Conservation (phyloP, 2,797 vertebrate genomes). For the Lacerta viridis region DNA sequence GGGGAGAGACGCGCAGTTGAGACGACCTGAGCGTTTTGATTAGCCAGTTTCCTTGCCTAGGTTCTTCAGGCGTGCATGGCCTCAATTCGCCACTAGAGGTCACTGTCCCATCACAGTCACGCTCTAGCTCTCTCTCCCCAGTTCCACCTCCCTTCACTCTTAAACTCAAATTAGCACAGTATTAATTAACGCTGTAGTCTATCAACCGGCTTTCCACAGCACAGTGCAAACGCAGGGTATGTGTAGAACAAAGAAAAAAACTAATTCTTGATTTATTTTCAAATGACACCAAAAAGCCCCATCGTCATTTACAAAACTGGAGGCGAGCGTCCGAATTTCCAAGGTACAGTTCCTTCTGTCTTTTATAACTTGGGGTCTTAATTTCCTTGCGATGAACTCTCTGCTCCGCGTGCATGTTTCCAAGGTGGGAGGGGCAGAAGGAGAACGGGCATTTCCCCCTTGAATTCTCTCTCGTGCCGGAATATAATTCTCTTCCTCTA, state of each 20-base stretch:
- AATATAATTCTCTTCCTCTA: too few species aligned
- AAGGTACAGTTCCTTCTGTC: slow-evolving; percentile 74
- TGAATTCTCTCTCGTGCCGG: not conserved
- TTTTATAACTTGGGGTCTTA: slow-evolving; percentile 65
- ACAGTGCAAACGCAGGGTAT: slow-evolving; percentile 68
- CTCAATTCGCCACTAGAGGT: slow-evolving; percentile 77
- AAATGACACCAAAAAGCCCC: slow-evolving; percentile 24
- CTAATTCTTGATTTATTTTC: slow-evolving; percentile 49
- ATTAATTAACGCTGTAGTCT: slow-evolving; percentile 80
- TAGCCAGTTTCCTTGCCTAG: fast-evolving
- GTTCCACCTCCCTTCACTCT: slow-evolving; percentile 54
- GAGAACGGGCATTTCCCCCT: not conserved
- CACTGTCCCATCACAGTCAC: slow-evolving; percentile 74
- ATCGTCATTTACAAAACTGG: slow-evolving; percentile 68
- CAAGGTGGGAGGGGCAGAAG: not conserved
- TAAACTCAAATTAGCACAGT: slow-evolving; percentile 76
- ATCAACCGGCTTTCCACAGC: slow-evolving; percentile 70
- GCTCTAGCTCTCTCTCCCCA: slow-evolving; percentile 12
- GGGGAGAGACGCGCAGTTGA: not conserved
- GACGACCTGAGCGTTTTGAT: not conserved
- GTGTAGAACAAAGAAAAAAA: slow-evolving; percentile 71
- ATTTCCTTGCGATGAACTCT: slow-evolving; percentile 55
- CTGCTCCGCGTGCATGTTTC: slow-evolving; percentile 32
- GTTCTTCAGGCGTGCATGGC: slow-evolving; percentile 61
- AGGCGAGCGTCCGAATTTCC: slow-evolving; percentile 64